Percentiles rank a stretch among this genome's conserved stretches.
phyloP scores from a whole-genome alignment of 2,888 invertebrate species.

The Nephrotoma appendiculata region DNA sequence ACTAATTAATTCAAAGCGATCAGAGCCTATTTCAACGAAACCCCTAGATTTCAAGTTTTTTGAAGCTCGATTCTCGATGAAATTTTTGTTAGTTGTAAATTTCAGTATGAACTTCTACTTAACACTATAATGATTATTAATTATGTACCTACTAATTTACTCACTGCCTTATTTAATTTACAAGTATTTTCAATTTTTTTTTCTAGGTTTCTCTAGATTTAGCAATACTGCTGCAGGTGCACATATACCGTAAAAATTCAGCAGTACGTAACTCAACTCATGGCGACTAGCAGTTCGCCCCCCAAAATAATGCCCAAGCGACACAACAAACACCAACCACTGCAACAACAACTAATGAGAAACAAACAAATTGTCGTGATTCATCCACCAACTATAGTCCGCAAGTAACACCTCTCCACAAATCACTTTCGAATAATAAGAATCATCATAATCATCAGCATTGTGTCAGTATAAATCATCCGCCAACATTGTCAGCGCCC shows the following conservation, averaged over 20 bases:
- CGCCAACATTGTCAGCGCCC: neutral
- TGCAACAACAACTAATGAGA: neutral
- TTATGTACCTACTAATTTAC: no score
- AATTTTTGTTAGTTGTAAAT: no score
- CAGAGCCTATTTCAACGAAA: no score
- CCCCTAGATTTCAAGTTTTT: no score
- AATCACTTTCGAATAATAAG: neutral
- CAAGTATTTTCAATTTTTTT: neutral
- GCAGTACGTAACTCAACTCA: slow-evolving; percentile 39
- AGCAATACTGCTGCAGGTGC: slow-evolving; percentile 51
- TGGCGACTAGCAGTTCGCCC: slow-evolving; percentile 49
- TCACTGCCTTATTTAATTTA: no score
- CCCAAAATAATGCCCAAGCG: slow-evolving; percentile 24
- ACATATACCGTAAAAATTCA: slow-evolving; percentile 43
- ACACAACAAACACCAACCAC: neutral
- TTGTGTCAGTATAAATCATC: neutral
- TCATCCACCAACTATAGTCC: neutral
- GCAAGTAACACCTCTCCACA: neutral
- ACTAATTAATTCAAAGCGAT: no score
- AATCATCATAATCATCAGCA: neutral
- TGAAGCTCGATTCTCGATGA: no score
- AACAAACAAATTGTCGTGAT: neutral
- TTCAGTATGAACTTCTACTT: no score
- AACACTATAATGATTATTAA: no score
- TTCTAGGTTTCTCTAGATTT: slow-evolving; percentile 54